phyloP scores from a whole-genome alignment of 2,113 vertebrate genomes.

The Aepyceros melampus region DNA sequence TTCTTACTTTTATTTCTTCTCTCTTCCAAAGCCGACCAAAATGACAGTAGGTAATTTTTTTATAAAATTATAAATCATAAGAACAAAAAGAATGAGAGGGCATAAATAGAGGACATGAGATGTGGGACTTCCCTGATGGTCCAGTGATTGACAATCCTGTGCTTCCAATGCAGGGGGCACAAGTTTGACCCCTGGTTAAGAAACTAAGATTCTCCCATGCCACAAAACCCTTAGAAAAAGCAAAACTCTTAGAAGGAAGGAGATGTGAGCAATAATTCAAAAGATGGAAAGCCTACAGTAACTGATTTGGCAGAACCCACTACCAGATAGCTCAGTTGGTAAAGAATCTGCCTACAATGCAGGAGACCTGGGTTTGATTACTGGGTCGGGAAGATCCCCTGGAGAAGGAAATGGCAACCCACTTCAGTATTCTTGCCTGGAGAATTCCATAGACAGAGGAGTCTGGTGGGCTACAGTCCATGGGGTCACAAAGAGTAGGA shows the following conservation, averaged over 20 bases:
- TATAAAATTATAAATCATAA: neutral
- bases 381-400: neutral
- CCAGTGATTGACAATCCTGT: neutral
- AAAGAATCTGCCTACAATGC: neutral
- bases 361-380: neutral
- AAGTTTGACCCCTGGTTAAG: neutral
- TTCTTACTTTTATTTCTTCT: neutral
- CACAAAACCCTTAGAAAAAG: neutral
- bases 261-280: neutral
- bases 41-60: neutral
- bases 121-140: neutral
- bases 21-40: neutral
- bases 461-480: neutral
- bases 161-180: neutral
- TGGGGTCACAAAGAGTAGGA: neutral
- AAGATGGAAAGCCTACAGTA: neutral
- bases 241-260: neutral
- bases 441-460: neutral
- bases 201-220: neutral
- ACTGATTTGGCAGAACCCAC: neutral
- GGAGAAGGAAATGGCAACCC: neutral
- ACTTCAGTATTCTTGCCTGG: neutral
- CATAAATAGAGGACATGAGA: neutral
- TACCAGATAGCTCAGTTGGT: neutral
- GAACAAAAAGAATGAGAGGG: neutral